Percentiles rank a stretch among this genome's conserved stretches.
Conservation (phyloP, 1,140 invertebrate species). For the Portunus trituberculatus region DNA sequence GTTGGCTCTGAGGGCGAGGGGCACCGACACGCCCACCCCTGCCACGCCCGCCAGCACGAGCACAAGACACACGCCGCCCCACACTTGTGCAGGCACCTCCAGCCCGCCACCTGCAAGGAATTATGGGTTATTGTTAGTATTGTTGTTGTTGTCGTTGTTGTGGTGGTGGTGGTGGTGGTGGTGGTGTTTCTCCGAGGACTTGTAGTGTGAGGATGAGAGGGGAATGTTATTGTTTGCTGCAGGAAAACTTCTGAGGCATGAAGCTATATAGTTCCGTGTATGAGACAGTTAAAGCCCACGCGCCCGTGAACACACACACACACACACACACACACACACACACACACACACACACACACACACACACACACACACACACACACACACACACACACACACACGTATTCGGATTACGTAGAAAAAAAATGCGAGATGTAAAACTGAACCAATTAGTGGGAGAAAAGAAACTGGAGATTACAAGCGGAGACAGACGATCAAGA, state of each 20-base stretch:
- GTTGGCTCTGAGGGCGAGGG: conserved; percentile 82
- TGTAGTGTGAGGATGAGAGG: neutral
- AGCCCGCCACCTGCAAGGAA: neutral
- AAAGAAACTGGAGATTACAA: no score
- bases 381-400: neutral
- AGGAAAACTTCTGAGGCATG: no score
- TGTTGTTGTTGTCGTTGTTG: neutral
- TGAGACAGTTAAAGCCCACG: no score
- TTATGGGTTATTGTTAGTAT: neutral
- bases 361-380: conserved; percentile 39
- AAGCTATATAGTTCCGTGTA: no score
- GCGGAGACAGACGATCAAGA: no score
- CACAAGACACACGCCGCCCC: conserved; percentile 81
- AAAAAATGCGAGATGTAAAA: no score
- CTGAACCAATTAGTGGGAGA: no score
- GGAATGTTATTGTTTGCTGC: neutral
- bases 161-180: neutral
- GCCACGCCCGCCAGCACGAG: conserved; percentile 80
- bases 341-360: conserved; percentile 45
- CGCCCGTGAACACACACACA: neutral
- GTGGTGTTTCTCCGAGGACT: neutral
- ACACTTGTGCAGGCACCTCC: conserved; percentile 75
- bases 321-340: neutral
- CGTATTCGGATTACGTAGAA: neutral
- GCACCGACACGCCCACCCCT: conserved; percentile 81